Evolutionary conservation across 2,888 invertebrate genomes (phyloP), one percentile per base, ranked within the genome.

Genomic region (Euproctis similis): DNA sequence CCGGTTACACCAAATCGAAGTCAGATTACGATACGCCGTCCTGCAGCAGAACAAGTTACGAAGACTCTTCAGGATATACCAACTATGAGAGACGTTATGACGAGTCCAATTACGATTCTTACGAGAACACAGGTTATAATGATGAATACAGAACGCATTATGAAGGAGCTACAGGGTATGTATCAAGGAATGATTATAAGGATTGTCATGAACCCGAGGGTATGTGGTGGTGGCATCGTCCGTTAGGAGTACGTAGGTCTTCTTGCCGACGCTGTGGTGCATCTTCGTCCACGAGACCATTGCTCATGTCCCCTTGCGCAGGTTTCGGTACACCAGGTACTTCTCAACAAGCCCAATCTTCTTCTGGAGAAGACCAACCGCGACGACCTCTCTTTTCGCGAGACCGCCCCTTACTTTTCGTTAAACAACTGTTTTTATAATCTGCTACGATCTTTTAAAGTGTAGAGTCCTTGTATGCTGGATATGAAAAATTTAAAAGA

Each of bases 361-460:
- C 2, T 10, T 8, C 5, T 4, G 21, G 10, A 4, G 10, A 4
- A 2, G 21, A 21, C 1, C 19, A 2, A 8, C 1, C 24, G 7
- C 17, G 55, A 2, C 60, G 70, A 1, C 64, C 67, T 1, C 12
- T 65, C 4, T 54, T 65, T 46, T 81, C 81, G 2, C 67, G 71
- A 12, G 74, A 80, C 43, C 70, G 82, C 12, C 82, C 82, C 2
- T 48, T 82, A 33, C 65, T 70, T 28, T 76, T 80, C 47, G 67
- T 77, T 17, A 73, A 73, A 39, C 77, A 77, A 46, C 56, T 80
- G 34, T 80, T 80, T 59, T 58, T 71, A 42, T 75, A 63, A 49
- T 18, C 23, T 16, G 18, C n/a, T n/a, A n/a, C n/a, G n/a, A n/a
- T n/a, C n/a, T n/a, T n/a, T n/a, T n/a, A n/a, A n/a, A n/a, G n/a